Evolutionary conservation across 2,113 vertebrate species (phyloP).

Genomic region (Nothoprocta pentlandii): DNA sequence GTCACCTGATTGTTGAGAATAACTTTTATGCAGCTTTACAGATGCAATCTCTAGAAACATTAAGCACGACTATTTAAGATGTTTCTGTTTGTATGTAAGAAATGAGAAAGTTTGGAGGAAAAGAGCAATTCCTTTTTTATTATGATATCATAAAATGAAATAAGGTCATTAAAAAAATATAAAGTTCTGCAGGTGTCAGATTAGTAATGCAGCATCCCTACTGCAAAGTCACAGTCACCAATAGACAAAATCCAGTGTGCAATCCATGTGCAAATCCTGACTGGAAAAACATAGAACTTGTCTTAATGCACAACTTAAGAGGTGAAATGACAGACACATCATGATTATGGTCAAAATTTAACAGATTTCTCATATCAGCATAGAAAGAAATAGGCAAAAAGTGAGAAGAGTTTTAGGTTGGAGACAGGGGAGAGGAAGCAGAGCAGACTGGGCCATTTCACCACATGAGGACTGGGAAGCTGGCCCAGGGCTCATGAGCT

Average conservation of each 20-base stretch:
- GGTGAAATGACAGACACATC: neutral
- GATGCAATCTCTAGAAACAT: neutral
- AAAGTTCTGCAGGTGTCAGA: neutral
- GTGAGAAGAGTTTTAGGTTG: neutral
- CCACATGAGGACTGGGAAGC: neutral
- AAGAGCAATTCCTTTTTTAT: neutral
- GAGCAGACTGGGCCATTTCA: neutral
- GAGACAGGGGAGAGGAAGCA: neutral
- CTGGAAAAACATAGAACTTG: neutral
- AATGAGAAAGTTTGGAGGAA: neutral
- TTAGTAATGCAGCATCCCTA: neutral
- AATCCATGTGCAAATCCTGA: neutral
- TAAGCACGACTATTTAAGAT: neutral
- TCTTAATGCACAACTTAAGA: neutral
- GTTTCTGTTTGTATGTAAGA: neutral
- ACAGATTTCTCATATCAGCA: rapidly evolving
- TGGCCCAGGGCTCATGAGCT: neutral
- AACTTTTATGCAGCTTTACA: neutral
- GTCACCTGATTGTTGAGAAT: neutral
- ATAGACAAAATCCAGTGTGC: neutral
- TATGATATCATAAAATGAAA: neutral
- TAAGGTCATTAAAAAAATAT: neutral
- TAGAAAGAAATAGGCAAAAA: neutral
- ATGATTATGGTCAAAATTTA: neutral
- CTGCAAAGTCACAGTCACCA: neutral